Conservation (phyloP, 2,113 vertebrate species). For the Physeter macrocephalus region DNA sequence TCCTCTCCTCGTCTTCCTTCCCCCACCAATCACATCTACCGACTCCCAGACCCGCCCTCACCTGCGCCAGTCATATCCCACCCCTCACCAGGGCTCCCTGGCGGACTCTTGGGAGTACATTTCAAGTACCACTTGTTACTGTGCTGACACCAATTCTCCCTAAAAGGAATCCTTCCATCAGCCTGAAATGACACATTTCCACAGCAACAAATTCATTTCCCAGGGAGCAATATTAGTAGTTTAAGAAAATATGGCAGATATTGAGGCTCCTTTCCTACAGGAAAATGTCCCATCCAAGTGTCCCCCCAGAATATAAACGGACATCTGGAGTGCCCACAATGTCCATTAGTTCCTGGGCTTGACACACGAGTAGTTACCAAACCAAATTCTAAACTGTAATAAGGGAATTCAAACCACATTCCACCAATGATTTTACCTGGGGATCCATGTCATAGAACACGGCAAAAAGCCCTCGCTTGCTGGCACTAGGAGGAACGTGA, state of each 20-base stretch:
- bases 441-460: conserved; percentile 98
- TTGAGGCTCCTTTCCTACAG: background rate
- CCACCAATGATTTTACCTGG: conserved; percentile 80
- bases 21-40: background rate
- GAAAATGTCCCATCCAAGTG: background rate
- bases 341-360: background rate
- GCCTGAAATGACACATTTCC: background rate
- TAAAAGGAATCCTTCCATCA: background rate
- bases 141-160: background rate
- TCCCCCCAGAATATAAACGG: background rate
- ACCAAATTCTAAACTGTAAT: background rate
- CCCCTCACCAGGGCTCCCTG: background rate
- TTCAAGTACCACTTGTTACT: background rate
- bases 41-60: background rate
- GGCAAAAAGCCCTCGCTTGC: conserved; percentile 92
- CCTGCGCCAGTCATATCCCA: background rate
- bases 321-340: background rate
- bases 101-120: background rate
- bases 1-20: background rate
- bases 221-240: background rate
- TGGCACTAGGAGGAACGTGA: conserved; percentile 88
- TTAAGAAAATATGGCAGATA: background rate
- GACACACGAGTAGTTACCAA: background rate
- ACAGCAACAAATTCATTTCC: background rate
- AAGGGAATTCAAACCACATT: background rate